These are phyloP conservation scores for Hemiprocne comata DNA, from an alignment of 2,113 vertebrate species.

Conservation along the genomic window DNA sequence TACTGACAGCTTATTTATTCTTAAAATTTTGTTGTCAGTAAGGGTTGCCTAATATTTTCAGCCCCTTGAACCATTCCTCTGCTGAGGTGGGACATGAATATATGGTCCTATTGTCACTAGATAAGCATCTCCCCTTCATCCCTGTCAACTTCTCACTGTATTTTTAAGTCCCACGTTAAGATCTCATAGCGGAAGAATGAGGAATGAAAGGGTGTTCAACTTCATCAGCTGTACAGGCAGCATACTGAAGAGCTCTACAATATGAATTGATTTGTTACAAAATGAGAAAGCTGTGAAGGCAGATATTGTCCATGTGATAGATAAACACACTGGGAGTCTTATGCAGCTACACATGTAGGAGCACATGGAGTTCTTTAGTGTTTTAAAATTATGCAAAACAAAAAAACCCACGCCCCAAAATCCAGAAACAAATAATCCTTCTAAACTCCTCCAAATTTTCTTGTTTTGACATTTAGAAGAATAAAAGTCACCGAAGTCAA, in stretches of 20 bases:
- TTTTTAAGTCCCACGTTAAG: not conserved
- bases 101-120: not conserved
- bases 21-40: not conserved
- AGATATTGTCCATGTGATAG: not conserved
- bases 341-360: not conserved
- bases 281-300: not conserved
- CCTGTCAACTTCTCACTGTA: not conserved
- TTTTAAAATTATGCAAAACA: not conserved
- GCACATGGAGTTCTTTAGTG: not conserved
- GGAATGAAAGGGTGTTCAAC: not conserved
- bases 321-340: not conserved
- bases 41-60: not conserved
- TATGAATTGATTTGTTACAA: not conserved
- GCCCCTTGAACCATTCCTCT: not conserved
- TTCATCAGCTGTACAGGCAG: not conserved
- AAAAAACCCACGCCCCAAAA: not conserved
- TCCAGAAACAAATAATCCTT: not conserved
- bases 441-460: not conserved
- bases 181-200: not conserved
- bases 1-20: not conserved
- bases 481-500: not conserved
- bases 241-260: not conserved
- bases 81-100: fast-evolving
- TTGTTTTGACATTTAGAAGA: not conserved
- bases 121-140: not conserved